A percentile compares a stretch with the other conserved stretches of the same genome.
Conservation (phyloP, 2,888 invertebrate genomes). For the Crioceris asparagi region DNA sequence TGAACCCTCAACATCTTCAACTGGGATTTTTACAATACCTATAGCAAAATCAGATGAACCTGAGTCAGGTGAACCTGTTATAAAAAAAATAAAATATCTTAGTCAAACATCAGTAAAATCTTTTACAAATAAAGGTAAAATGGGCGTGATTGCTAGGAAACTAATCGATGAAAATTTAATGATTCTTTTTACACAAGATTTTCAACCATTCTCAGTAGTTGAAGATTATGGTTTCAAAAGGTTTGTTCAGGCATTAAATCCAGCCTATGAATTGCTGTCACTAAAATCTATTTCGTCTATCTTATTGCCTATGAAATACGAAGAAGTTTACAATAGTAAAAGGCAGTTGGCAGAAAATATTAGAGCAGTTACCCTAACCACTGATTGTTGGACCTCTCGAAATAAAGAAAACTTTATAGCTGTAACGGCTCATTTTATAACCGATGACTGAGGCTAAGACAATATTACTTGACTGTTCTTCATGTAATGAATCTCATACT, state of each 20-base stretch:
- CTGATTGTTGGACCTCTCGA: slow-evolving; percentile 28
- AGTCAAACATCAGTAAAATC: neutral
- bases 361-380: slow-evolving; percentile 21
- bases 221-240: slow-evolving; percentile 16
- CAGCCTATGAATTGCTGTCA: slow-evolving; percentile 16
- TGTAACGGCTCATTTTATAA: slow-evolving; percentile 23
- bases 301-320: slow-evolving; percentile 14
- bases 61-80: too few relatives aligned
- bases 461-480: slow-evolving; percentile 2
- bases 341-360: slow-evolving; percentile 9
- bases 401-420: slow-evolving; percentile 24
- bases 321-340: slow-evolving; percentile 8
- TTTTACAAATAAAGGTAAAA: slow-evolving; percentile 9
- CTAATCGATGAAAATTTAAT: slow-evolving; percentile 11
- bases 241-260: slow-evolving; percentile 15
- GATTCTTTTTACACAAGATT: slow-evolving; percentile 14
- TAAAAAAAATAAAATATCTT: too few relatives aligned
- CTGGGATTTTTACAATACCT: too few relatives aligned
- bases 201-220: slow-evolving; percentile 20
- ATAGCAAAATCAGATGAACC: too few relatives aligned
- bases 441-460: slow-evolving; percentile 17
- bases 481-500: neutral
- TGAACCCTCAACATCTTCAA: too few relatives aligned
- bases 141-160: slow-evolving; percentile 5
- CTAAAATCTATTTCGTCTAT: slow-evolving; percentile 15